A percentile compares a stretch with the other conserved stretches of the same genome.
phyloP scores from a whole-genome alignment of 2,888 invertebrate species.

The Steromphala cineraria region DNA sequence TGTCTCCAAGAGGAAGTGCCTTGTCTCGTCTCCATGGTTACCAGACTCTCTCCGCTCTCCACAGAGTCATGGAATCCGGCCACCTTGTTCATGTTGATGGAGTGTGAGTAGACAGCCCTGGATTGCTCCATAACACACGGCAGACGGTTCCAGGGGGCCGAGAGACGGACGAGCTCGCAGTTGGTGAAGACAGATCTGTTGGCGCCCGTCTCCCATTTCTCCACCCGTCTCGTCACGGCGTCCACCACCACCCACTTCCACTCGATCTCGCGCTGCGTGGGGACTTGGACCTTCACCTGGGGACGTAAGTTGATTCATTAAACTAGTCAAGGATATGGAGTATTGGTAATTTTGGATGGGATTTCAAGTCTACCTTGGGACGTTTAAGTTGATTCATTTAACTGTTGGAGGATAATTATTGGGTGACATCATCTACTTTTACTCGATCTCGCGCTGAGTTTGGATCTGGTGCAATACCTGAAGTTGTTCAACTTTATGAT shows the following conservation, averaged over 20 bases:
- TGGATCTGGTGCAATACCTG: too few relatives aligned
- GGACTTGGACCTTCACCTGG: neutral
- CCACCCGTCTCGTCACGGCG: neutral
- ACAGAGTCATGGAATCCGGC: neutral
- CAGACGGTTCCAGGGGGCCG: neutral
- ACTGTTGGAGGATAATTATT: too few relatives aligned
- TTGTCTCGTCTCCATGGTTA: neutral
- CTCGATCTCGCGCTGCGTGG: neutral
- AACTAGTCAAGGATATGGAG: too few relatives aligned
- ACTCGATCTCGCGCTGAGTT: too few relatives aligned
- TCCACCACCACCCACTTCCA: neutral
- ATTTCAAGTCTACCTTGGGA: too few relatives aligned
- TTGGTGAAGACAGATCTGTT: neutral
- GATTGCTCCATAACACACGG: neutral
- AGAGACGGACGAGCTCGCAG: neutral
- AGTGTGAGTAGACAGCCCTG: neutral
- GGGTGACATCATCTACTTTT: too few relatives aligned
- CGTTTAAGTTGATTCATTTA: too few relatives aligned
- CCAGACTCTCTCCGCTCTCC: neutral
- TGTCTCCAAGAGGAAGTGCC: neutral
- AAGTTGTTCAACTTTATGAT: too few relatives aligned
- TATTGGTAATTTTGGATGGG: too few relatives aligned
- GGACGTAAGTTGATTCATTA: too few relatives aligned
- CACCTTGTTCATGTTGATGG: neutral
- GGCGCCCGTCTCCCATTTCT: neutral